Evolutionary conservation across 2,797 vertebrate species (phyloP), one percentile per base, ranked within the genome.

Genomic region (Neosalanx taihuensis): DNA sequence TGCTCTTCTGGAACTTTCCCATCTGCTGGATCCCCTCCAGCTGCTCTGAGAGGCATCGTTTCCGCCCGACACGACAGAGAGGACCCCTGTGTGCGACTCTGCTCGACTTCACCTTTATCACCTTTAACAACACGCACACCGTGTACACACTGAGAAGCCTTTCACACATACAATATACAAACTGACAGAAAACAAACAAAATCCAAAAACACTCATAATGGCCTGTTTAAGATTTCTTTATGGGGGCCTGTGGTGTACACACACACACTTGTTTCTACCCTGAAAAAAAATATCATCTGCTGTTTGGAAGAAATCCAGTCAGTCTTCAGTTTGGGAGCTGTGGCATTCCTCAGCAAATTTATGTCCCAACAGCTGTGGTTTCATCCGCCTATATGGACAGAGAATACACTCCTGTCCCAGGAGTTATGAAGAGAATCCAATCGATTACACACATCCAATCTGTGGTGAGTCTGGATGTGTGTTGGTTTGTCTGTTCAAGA

Each of bases 261-360:
- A 49, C 70, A 61, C 73, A 71, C 37, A 67, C 68, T 75, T 70
- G 68, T 76, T 86, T 82, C 85, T 88, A 46, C 41, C 41, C 41
- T 71, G 79, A 85, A 56, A 84, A 87, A 84, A 87, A 71, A 1
- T 71, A 84, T 87, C 85, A 86, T 92, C 91, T 89, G 86, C 91
- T 90, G 89, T 87, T 73, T 75, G 79, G 81, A 84, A 89, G 79
- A 86, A 87, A 86, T 89, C 84, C 81, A 86, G 87, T 90, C 86
- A 82, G 85, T 85, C 81, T 83, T 89, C 83, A 83, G 66, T 82
- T 82, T 75, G 81, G 81, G 80, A 84, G 81, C 86, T 79, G 31
- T 85, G 85, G 83, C 87, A 92, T 92, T 93, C 89, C 89, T 90
- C 70, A 79, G 88, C 71, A 91, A 91, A 93, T 91, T 92, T 91